These are phyloP conservation scores for Papilio dardanus DNA, from an alignment of 1,140 invertebrate species.

Conservation along the genomic window DNA sequence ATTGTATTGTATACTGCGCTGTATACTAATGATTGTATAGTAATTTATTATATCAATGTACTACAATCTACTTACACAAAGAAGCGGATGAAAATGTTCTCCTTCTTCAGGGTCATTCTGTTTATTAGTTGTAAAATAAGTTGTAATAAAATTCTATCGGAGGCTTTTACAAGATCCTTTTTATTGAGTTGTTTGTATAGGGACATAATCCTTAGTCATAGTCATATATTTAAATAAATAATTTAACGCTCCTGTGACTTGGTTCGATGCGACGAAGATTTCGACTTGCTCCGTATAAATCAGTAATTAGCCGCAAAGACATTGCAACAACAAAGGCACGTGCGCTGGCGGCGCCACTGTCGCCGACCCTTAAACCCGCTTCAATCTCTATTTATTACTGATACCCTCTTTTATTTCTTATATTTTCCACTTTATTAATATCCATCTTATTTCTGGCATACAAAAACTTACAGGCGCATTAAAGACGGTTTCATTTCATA, in stretches of 20 bases:
- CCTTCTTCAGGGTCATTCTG: too few relatives aligned
- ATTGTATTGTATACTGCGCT: background rate
- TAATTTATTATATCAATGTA: background rate
- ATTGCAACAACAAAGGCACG: conserved; percentile 64
- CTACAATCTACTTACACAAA: background rate
- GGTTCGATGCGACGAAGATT: conserved; percentile 14
- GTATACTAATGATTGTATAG: background rate
- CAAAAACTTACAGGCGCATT: background rate
- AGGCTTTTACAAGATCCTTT: too few relatives aligned
- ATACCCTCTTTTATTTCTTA: conserved; percentile 16
- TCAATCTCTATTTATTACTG: conserved; percentile 9
- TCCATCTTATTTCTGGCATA: conserved; percentile 13
- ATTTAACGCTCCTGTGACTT: conserved; percentile 16
- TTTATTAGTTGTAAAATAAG: too few relatives aligned
- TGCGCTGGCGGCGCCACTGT: conserved; percentile 53
- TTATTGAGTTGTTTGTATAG: too few relatives aligned
- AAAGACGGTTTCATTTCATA: background rate
- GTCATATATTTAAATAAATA: background rate
- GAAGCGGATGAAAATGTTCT: too few relatives aligned
- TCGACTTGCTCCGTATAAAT: conserved; percentile 51
- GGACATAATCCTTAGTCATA: background rate
- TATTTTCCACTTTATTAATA: conserved; percentile 23
- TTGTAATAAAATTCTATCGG: too few relatives aligned
- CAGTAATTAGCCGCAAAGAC: conserved; percentile 62
- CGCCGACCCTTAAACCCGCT: conserved; percentile 30